A percentile compares a stretch with the other conserved stretches of the same genome.
Evolutionary conservation across 2,888 invertebrate genomes (phyloP).

Genomic region (Schizaphis graminum): DNA sequence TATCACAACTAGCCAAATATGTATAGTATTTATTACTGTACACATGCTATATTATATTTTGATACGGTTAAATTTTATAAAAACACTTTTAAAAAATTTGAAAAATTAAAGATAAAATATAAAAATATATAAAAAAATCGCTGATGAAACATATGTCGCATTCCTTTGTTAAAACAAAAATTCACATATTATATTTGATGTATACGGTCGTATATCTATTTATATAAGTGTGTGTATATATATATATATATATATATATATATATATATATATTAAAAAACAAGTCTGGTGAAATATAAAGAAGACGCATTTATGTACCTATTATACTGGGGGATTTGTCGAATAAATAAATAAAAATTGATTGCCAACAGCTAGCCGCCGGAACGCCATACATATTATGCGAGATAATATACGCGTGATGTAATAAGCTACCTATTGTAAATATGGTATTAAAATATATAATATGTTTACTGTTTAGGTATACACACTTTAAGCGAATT

Average conservation of each 20-base stretch:
- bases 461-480: background rate
- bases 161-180: background rate
- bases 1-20: background rate
- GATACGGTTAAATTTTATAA: background rate
- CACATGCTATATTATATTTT: background rate
- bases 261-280: background rate
- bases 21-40: background rate
- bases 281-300: background rate
- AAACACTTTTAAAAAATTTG: background rate
- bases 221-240: background rate
- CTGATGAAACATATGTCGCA: background rate
- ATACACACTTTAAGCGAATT: background rate
- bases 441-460: background rate
- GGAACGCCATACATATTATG: background rate
- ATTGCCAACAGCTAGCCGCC: background rate
- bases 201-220: background rate
- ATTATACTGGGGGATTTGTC: background rate
- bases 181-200: constrained; percentile 33
- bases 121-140: constrained; percentile 1
- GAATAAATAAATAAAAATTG: constrained; percentile 16
- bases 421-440: background rate
- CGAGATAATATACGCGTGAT: background rate
- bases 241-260: background rate
- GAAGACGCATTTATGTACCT: background rate
- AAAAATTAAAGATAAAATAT: background rate